Conservation (phyloP, 2,888 invertebrate genomes). For the Tenthredo amoena region DNA sequence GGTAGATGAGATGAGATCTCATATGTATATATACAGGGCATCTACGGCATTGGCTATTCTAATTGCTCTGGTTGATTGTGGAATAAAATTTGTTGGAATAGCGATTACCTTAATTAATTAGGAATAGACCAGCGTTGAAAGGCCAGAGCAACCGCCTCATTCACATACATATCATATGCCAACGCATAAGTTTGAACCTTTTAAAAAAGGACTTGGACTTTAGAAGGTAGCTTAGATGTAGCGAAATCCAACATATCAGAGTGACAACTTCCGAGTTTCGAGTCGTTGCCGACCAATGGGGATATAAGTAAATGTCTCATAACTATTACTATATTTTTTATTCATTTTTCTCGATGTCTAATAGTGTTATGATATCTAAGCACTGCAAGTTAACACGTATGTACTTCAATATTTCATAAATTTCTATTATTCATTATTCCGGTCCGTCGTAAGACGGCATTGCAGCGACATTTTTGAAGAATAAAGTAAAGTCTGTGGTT, state of each 20-base stretch:
- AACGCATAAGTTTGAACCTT: constrained; percentile 33
- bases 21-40: constrained; percentile 15
- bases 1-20: constrained; percentile 18
- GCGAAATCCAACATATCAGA: constrained; percentile 41
- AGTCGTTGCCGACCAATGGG: constrained; percentile 36
- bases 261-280: constrained; percentile 43
- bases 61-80: constrained; percentile 20
- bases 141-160: constrained; percentile 3
- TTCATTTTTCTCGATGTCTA: constrained; percentile 39
- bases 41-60: not conserved
- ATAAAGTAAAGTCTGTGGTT: not conserved
- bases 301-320: constrained; percentile 23
- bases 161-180: constrained; percentile 39
- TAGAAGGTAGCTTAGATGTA: constrained; percentile 1
- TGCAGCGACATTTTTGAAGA: constrained; percentile 10
- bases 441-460: not conserved
- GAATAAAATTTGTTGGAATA: not conserved
- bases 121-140: not conserved
- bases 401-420: constrained; percentile 12
- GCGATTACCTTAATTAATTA: not conserved
- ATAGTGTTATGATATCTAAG: not conserved
- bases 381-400: constrained; percentile 16
- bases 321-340: constrained; percentile 26
- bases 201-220: constrained; percentile 6
- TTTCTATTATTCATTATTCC: not conserved